Conservation (phyloP, 2,113 vertebrate genomes). For the Raja brachyura region DNA sequence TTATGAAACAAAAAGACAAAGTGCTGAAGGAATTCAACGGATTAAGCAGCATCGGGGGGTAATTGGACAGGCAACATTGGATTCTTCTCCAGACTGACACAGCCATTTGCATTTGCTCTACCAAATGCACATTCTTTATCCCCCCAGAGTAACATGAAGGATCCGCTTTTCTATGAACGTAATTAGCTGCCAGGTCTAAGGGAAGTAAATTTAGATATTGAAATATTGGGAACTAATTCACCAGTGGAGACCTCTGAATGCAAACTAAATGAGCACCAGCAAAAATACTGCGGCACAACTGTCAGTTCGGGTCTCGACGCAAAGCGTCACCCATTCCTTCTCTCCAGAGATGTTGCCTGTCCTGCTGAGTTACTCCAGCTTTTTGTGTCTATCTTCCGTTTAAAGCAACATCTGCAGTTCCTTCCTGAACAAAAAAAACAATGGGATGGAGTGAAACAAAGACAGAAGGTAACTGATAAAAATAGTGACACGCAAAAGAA, state of each 20-base stretch:
- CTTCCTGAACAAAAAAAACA: too few relatives aligned
- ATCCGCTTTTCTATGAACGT: neutral
- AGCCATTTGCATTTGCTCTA: neutral
- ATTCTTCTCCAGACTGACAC: too few relatives aligned
- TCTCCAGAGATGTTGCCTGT: too few relatives aligned
- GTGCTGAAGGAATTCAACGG: too few relatives aligned
- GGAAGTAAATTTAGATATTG: neutral
- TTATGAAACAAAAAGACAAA: too few relatives aligned
- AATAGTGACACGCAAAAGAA: neutral
- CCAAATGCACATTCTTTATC: neutral
- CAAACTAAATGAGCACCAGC: neutral
- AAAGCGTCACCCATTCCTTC: too few relatives aligned
- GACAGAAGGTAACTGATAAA: neutral
- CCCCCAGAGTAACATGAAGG: neutral
- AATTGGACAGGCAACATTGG: too few relatives aligned
- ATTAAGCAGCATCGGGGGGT: too few relatives aligned
- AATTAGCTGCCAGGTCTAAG: neutral
- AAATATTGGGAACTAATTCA: neutral
- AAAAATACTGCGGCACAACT: neutral
- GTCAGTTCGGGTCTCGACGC: too few relatives aligned
- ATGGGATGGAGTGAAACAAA: neutral
- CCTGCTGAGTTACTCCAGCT: too few relatives aligned
- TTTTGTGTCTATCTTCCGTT: too few relatives aligned
- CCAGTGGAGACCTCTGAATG: neutral
- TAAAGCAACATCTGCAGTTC: too few relatives aligned